Conservation (phyloP, 1,140 invertebrate genomes). For the Octopus sinensis region DNA sequence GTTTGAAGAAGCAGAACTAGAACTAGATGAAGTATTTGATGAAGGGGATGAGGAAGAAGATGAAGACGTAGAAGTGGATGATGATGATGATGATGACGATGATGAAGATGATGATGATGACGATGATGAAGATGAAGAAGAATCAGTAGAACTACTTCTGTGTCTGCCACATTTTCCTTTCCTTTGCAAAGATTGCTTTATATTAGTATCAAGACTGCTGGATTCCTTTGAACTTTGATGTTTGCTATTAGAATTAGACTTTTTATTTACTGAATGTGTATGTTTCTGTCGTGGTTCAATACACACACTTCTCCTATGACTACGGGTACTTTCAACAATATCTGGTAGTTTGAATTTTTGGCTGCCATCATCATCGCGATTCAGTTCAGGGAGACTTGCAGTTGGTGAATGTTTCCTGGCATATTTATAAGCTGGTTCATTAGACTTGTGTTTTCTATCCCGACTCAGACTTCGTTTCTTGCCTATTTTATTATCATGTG, state of each 20-base stretch:
- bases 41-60: not conserved
- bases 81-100: not conserved
- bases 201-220: not conserved
- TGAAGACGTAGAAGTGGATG: not conserved
- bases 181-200: not conserved
- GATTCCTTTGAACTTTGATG: not conserved
- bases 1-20: not conserved
- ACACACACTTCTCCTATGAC: too few species aligned
- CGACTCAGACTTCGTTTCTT: not conserved
- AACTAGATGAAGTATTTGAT: not conserved
- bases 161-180: not conserved
- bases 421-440: not conserved
- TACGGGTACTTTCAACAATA: not conserved
- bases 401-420: not conserved
- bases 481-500: not conserved
- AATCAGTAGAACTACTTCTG: slow-evolving; percentile 2
- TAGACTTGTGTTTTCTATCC: not conserved
- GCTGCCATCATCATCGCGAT: not conserved
- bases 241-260: too few species aligned
- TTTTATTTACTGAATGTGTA: too few species aligned
- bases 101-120: slow-evolving; percentile 8
- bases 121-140: slow-evolving; percentile 5
- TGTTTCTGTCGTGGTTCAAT: too few species aligned
- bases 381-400: not conserved
- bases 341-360: not conserved